Evolutionary conservation across 2,113 vertebrate genomes (phyloP).

Genomic region (Emberiza fucata): DNA sequence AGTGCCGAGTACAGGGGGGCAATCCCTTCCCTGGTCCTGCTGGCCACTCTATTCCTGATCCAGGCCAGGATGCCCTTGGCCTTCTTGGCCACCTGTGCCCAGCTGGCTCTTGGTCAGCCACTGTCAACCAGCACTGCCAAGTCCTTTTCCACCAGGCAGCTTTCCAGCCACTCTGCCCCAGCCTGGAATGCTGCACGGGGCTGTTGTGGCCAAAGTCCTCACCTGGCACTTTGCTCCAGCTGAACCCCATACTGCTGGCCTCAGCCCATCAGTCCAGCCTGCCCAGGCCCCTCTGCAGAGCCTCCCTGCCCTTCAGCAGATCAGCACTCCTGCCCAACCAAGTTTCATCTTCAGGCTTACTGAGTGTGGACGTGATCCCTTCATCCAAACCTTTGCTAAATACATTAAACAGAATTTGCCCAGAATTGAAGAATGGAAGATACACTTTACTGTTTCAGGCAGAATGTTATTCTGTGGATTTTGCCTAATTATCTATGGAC

Average conservation of each 20-base stretch:
- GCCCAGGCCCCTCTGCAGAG: not conserved
- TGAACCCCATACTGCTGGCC: not conserved
- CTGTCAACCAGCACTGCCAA: not conserved
- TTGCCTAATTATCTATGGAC: not conserved
- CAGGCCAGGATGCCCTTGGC: not conserved
- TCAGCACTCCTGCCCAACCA: not conserved
- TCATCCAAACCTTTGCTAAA: not conserved
- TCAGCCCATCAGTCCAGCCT: not conserved
- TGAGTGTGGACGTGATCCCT: not conserved
- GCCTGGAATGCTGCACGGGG: fast-evolving
- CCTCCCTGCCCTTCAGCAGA: not conserved
- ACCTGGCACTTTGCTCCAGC: not conserved
- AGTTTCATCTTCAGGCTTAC: not conserved
- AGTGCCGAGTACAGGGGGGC: not conserved
- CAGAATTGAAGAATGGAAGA: not conserved
- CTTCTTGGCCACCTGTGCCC: not conserved
- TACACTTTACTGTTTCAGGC: not conserved
- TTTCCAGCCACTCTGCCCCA: not conserved
- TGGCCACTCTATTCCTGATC: not conserved
- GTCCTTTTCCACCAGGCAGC: not conserved
- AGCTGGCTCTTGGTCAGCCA: not conserved
- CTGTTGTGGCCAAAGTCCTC: not conserved
- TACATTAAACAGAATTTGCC: not conserved
- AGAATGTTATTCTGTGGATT: not conserved
- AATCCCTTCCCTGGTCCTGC: not conserved